These are phyloP conservation scores for Pomacea canaliculata DNA, from an alignment of 2,888 invertebrate species.

Conservation along the genomic window DNA sequence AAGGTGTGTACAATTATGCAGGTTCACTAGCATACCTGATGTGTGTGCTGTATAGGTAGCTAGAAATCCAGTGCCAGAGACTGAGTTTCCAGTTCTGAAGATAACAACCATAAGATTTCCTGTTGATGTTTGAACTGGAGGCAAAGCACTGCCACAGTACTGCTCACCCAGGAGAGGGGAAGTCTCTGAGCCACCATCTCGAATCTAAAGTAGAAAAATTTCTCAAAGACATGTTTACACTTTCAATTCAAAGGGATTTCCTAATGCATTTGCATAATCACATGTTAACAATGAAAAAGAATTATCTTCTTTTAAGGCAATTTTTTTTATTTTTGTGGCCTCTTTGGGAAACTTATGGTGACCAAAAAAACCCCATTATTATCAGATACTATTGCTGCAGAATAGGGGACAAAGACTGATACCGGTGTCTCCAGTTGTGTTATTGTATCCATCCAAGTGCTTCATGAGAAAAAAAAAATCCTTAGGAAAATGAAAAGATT, in stretches of 20 bases:
- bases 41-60: slow-evolving; percentile 67
- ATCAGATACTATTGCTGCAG: no score
- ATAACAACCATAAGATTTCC: slow-evolving; percentile 64
- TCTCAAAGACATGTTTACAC: background rate
- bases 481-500: background rate
- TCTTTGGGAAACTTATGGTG: no score
- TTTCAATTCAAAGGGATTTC: no score
- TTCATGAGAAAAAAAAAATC: background rate
- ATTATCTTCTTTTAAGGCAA: no score
- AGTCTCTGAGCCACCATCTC: slow-evolving; percentile 87
- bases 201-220: slow-evolving; percentile 49
- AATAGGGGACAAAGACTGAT: no score
- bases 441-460: background rate
- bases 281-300: no score
- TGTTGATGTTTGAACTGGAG: slow-evolving; percentile 74
- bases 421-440: no score
- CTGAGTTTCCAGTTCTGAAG: slow-evolving; percentile 74
- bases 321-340: no score
- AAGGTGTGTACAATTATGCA: no score
- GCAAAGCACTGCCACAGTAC: slow-evolving; percentile 84
- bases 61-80: slow-evolving; percentile 79
- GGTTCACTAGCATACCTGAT: no score
- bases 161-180: slow-evolving; percentile 83
- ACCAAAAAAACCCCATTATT: no score
- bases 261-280: no score